These are phyloP conservation scores for Chelmon rostratus DNA, from an alignment of 2,797 vertebrate genomes.

Conservation along the genomic window DNA sequence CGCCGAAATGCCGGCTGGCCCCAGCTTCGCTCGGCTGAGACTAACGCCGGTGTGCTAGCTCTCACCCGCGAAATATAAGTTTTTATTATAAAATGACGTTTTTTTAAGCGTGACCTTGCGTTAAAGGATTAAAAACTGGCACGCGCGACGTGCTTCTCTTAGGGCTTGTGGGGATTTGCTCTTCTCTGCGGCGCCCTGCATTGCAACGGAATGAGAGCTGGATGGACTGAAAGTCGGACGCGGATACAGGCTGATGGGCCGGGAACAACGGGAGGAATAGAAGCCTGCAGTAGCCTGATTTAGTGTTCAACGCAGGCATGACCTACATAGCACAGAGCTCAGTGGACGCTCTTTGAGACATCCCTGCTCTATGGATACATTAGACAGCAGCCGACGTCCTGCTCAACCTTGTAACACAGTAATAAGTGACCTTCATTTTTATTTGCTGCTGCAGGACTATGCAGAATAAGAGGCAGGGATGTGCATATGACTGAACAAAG, in stretches of 20 bases:
- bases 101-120: constrained; percentile 27
- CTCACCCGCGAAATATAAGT: fast-evolving
- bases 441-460: constrained; percentile 41
- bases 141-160: not conserved
- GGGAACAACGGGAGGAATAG: constrained; percentile 35
- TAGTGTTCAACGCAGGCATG: constrained; percentile 49
- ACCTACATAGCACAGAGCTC: constrained; percentile 72
- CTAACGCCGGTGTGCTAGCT: fast-evolving
- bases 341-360: constrained; percentile 41
- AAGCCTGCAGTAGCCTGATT: constrained; percentile 35
- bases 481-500: constrained; percentile 2
- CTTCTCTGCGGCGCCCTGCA: constrained; percentile 34
- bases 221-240: constrained; percentile 31
- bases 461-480: constrained; percentile 27
- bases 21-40: not conserved
- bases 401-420: constrained; percentile 19
- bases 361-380: constrained; percentile 4
- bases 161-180: not conserved
- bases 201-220: constrained; percentile 32
- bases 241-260: constrained; percentile 40
- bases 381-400: not conserved
- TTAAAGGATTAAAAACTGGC: constrained; percentile 17
- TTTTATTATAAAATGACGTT: not conserved
- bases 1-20: constrained; percentile 54
- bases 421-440: constrained; percentile 49